These are phyloP conservation scores for Mesocentrotus franciscanus DNA, from an alignment of 53 echinoderm and acorn worm species.

Conservation along the genomic window DNA sequence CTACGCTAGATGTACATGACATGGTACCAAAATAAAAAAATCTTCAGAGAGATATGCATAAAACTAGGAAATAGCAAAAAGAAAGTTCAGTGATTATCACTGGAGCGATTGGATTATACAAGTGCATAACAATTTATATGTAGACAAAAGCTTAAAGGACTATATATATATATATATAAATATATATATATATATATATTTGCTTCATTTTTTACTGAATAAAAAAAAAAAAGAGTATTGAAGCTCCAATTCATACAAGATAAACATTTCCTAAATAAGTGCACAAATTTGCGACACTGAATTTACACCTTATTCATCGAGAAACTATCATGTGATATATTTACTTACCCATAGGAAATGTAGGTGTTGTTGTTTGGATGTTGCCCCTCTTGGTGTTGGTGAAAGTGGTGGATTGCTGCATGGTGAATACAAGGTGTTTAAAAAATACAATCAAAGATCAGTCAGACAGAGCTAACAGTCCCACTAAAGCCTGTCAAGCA, in stretches of 20 bases:
- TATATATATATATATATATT: not conserved
- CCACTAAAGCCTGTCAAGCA: not conserved
- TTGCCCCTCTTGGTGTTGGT: constrained; percentile 93
- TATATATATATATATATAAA: not conserved
- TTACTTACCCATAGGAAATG: constrained; percentile 84
- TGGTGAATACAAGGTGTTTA: not conserved
- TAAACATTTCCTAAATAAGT: not conserved
- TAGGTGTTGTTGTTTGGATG: constrained; percentile 86
- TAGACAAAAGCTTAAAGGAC: not conserved
- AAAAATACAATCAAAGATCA: not conserved
- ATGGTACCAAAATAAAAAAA: too few species aligned
- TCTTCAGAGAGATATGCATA: too few species aligned
- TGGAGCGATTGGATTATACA: not conserved
- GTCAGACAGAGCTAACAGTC: not conserved
- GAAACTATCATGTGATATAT: not conserved
- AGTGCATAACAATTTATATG: too few species aligned
- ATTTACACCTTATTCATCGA: too few species aligned
- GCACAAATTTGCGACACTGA: not conserved
- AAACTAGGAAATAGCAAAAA: too few species aligned
- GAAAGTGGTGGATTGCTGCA: constrained; percentile 82
- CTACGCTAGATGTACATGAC: too few species aligned
- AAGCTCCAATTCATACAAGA: not conserved
- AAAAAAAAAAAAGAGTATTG: not conserved
- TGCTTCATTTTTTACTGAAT: not conserved
- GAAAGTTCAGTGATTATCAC: not conserved